Percentiles rank a stretch among this genome's conserved stretches.
phyloP scores from a whole-genome alignment of 2,797 vertebrate species.

The Mormyrops attenuatus region DNA sequence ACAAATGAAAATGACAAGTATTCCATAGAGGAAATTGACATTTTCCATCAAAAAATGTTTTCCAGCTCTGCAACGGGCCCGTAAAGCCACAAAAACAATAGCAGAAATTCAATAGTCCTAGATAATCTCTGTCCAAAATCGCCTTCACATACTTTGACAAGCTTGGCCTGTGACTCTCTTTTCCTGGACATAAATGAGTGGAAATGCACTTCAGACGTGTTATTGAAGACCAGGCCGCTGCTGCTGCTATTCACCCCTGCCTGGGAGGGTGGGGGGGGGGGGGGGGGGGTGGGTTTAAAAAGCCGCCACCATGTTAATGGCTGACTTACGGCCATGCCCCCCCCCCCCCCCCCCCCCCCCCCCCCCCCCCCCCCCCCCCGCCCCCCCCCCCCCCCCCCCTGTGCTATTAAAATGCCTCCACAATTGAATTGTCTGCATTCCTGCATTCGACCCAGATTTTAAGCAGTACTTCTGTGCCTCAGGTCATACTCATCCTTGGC shows the following conservation, averaged over 20 bases:
- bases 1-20: neutral
- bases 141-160: conserved; percentile 35
- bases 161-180: conserved; percentile 40
- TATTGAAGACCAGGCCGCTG: conserved; percentile 33
- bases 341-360: too few species aligned
- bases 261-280: conserved; percentile 14
- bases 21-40: neutral
- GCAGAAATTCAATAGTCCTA: conserved; percentile 29
- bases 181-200: conserved; percentile 27
- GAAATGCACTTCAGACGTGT: conserved; percentile 47
- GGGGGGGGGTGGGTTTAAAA: too few species aligned
- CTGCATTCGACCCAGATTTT: conserved; percentile 40
- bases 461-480: neutral
- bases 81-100: conserved; percentile 32
- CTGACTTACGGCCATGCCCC: too few species aligned
- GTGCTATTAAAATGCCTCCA: conserved; percentile 5
- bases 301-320: too few species aligned
- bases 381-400: too few species aligned
- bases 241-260: conserved; percentile 27
- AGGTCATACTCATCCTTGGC: neutral
- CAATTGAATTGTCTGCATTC: conserved; percentile 24
- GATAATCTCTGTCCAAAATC: conserved; percentile 39
- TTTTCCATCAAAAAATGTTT: neutral
- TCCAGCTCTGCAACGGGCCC: conserved; percentile 1
- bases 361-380: too few species aligned